These are phyloP conservation scores for Chionis minor DNA, from an alignment of 2,113 vertebrate genomes.

Conservation along the genomic window DNA sequence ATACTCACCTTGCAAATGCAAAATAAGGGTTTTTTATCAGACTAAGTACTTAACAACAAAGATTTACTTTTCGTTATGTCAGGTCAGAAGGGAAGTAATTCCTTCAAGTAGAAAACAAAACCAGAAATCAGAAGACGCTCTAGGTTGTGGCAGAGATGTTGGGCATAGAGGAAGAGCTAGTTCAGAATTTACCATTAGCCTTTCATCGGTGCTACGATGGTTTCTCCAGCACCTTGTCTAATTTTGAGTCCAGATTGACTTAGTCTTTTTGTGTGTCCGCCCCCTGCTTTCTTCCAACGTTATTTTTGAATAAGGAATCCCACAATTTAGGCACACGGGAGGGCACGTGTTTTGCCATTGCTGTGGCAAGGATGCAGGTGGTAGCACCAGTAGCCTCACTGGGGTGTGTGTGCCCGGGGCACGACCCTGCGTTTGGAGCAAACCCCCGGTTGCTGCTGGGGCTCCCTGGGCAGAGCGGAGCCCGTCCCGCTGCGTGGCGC, in stretches of 20 bases:
- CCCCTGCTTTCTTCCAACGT: neutral
- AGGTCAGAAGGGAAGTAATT: neutral
- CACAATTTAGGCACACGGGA: accelerated
- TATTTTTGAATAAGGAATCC: neutral
- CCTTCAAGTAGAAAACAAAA: neutral
- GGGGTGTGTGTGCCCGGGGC: accelerated
- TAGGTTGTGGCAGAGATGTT: neutral
- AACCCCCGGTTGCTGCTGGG: neutral
- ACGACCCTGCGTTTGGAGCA: accelerated
- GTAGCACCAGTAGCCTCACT: neutral
- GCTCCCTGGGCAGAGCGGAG: neutral
- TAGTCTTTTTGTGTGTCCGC: neutral
- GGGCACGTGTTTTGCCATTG: accelerated
- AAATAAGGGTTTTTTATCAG: neutral
- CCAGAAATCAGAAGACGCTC: accelerated
- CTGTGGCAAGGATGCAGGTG: neutral
- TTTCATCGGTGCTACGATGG: accelerated
- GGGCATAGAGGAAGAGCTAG: too few species aligned
- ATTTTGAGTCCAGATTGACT: neutral
- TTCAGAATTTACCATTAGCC: neutral
- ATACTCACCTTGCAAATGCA: neutral
- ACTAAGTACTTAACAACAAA: neutral
- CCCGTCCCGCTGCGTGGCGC: accelerated
- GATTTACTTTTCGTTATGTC: neutral
- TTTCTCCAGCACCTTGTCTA: neutral